These are phyloP conservation scores for Drosophila buzzatii DNA, from an alignment of 2,888 invertebrate species.

Conservation along the genomic window DNA sequence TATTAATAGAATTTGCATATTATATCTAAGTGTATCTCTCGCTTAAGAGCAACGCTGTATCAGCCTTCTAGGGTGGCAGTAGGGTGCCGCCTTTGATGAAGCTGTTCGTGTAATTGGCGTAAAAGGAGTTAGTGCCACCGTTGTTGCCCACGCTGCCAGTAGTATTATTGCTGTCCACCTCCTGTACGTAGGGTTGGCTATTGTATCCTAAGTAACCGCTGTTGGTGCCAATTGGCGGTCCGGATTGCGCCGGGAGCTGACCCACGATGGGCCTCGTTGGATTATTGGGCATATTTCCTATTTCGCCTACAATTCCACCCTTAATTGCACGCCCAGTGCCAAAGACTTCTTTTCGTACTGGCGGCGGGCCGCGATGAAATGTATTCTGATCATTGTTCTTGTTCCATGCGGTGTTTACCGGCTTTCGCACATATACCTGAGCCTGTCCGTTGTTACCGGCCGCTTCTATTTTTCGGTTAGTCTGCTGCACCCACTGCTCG, in stretches of 20 bases:
- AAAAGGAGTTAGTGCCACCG: constrained; percentile 39
- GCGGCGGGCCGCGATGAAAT: constrained; percentile 20
- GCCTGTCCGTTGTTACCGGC: constrained; percentile 19
- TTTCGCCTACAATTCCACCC: constrained; percentile 45
- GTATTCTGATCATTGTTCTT: constrained; percentile 28
- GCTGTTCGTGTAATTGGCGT: constrained; percentile 47
- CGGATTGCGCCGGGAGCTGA: constrained; percentile 27
- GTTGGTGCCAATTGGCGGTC: background rate
- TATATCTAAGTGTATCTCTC: constrained; percentile 41
- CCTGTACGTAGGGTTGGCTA: constrained; percentile 31
- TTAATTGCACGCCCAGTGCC: constrained; percentile 70
- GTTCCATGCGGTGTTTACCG: constrained; percentile 42
- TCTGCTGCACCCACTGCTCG: constrained; percentile 74
- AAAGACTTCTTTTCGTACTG: constrained; percentile 39
- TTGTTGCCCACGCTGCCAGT: constrained; percentile 18
- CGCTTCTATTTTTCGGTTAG: constrained; percentile 17
- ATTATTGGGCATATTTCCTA: constrained; percentile 17
- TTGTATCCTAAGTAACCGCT: constrained; percentile 34
- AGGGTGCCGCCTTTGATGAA: constrained; percentile 58
- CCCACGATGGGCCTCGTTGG: constrained; percentile 24
- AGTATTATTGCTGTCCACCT: constrained; percentile 8
- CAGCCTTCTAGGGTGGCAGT: constrained; percentile 57
- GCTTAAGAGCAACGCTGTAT: constrained; percentile 19
- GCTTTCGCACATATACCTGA: constrained; percentile 62
- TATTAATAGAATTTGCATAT: background rate